phyloP scores from a whole-genome alignment of 2,797 vertebrate species.

The Craterocephalus amniculus region DNA sequence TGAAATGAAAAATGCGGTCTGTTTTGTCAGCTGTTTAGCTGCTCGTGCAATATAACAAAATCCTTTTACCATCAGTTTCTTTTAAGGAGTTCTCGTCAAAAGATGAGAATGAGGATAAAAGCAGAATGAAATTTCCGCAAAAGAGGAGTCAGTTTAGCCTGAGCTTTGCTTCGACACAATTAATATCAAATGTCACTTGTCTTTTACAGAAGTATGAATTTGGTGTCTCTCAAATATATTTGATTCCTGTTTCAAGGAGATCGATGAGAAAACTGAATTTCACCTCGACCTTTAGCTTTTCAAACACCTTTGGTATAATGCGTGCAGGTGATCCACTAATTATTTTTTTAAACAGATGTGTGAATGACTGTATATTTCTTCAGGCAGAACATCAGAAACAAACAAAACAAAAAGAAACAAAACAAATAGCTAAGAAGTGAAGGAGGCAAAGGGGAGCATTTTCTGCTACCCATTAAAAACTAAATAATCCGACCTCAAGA shows the following conservation, averaged over 20 bases:
- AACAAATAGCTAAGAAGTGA: slow-evolving; percentile 1
- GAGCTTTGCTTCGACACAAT: not conserved
- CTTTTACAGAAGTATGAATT: slow-evolving; percentile 38
- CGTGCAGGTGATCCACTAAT: not conserved
- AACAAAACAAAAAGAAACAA: too few relatives aligned
- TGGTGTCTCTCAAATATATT: slow-evolving; percentile 32
- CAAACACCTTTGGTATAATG: slow-evolving; percentile 5
- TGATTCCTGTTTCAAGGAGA: slow-evolving; percentile 35
- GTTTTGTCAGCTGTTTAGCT: not conserved
- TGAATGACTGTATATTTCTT: slow-evolving; percentile 19
- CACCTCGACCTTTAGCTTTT: slow-evolving; percentile 11
- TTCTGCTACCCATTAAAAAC: slow-evolving; percentile 4
- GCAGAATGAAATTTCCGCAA: not conserved
- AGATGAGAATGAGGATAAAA: not conserved
- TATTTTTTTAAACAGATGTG: slow-evolving; percentile 15
- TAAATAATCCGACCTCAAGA: slow-evolving; percentile 9
- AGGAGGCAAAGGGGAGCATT: not conserved
- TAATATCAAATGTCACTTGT: too few relatives aligned
- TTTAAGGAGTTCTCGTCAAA: not conserved
- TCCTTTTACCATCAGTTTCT: not conserved
- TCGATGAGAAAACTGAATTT: slow-evolving; percentile 1
- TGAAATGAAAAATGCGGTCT: not conserved
- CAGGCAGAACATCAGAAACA: too few relatives aligned
- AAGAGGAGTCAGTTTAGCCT: not conserved
- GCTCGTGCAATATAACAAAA: not conserved